Evolutionary conservation across 2,113 vertebrate genomes (phyloP), one percentile per base, ranked within the genome.

Genomic region (Coregonus clupeaformis): DNA sequence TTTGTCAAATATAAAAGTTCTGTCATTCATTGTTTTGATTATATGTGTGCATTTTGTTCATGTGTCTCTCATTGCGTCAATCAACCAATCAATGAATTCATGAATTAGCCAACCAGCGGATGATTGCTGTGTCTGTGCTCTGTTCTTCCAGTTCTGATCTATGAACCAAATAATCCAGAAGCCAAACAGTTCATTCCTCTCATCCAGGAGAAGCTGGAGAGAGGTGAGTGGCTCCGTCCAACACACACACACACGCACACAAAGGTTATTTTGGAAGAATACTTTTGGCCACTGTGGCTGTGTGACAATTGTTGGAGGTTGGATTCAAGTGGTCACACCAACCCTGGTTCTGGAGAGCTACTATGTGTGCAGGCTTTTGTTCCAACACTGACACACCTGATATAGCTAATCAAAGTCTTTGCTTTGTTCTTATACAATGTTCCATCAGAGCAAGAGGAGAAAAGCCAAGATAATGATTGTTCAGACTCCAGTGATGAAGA

Each of bases 91-190:
- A 25, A 49, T 73, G 49, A 30, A 12, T 84, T 2, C 6, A 55
- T 14, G 0, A 22, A 65, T 6, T 0, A 5, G 36, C 29, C 30
- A 49, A 24, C 47, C 57, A 62, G 36, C 29, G 22, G 27, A 55
- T 76, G 45, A 81, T 59, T 78, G 68, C 5, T 84, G 27, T 62
- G 14, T 76, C 81, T 78, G 74, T 76, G 80, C 45, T 52, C 70
- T 81, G 29, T 59, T 66, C 68, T 73, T 77, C 75, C 83, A 95
- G 92, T 96, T 85, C 91, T 97, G 68, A 87, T 92, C 85, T 95
- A 92, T 83, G 94, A 96, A 82, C 93, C 92, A 75, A 90, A 94
- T 79, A 95, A 95, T 83, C 87, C 88, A 25, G 92, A 95, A 80
- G 91, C 93, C 74, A 92, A 91, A 49, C 86, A 92, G 75, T 94